Conservation (phyloP, 2,888 invertebrate genomes). For the Caenorhabditis angaria region DNA sequence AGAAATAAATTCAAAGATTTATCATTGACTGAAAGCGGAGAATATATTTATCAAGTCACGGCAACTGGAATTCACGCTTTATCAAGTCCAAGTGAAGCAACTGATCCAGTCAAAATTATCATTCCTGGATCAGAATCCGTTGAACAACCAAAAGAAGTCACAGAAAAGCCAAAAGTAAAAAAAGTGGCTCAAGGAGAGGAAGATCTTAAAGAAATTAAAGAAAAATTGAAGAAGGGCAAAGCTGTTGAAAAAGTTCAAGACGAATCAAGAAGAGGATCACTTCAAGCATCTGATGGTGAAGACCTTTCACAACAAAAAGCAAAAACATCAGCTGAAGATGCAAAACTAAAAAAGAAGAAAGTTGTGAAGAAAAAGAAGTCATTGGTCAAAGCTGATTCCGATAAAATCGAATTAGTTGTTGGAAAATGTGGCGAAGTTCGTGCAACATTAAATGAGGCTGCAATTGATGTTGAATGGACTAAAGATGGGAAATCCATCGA, state of each 20-base stretch:
- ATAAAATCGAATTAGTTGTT: conserved; percentile 27
- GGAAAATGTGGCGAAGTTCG: conserved; percentile 35
- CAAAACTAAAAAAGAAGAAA: conserved; percentile 41
- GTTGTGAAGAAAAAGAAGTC: conserved; percentile 29
- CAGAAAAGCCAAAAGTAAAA: conserved; percentile 29
- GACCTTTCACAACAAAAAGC: conserved; percentile 25
- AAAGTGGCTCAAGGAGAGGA: conserved; percentile 40
- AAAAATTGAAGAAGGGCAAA: conserved; percentile 46
- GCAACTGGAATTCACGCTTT: conserved; percentile 49
- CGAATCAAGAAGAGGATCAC: conserved; percentile 41
- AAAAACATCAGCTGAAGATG: conserved; percentile 19
- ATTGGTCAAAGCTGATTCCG: conserved; percentile 25
- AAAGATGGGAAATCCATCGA: conserved; percentile 54
- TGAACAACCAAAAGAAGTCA: conserved; percentile 23
- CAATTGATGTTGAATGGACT: conserved; percentile 49
- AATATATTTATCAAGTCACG: conserved; percentile 61
- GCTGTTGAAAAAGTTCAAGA: conserved; percentile 41
- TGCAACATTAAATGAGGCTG: conserved; percentile 36
- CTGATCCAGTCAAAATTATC: conserved; percentile 37
- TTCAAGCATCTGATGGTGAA: conserved; percentile 38
- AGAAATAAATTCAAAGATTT: conserved; percentile 59
- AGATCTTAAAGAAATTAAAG: conserved; percentile 42
- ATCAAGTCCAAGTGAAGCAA: conserved; percentile 44
- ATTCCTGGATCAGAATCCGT: conserved; percentile 14
- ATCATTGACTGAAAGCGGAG: conserved; percentile 59